phyloP scores from a whole-genome alignment of 1,140 invertebrate genomes.

The Oryzaephilus surinamensis region DNA sequence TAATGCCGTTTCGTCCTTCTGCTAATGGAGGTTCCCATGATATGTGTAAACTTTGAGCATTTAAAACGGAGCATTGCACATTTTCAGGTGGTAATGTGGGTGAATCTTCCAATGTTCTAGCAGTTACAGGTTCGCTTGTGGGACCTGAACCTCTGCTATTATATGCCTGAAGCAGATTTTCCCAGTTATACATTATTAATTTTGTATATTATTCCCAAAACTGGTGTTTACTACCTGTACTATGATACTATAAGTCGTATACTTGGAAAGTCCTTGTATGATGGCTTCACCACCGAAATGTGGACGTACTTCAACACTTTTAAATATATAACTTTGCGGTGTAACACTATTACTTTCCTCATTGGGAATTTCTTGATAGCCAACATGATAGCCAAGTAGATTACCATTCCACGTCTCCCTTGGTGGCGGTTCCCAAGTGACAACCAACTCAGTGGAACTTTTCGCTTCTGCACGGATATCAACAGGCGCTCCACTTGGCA shows the following conservation, averaged over 20 bases:
- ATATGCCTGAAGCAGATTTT: conserved; percentile 50
- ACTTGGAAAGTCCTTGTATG: conserved; percentile 66
- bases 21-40: conserved; percentile 76
- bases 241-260: conserved; percentile 77
- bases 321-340: conserved; percentile 54
- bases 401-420: conserved; percentile 84
- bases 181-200: not conserved
- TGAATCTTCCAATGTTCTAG: conserved; percentile 65
- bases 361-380: conserved; percentile 60
- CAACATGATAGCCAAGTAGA: conserved; percentile 86
- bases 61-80: conserved; percentile 63
- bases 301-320: conserved; percentile 56
- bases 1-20: conserved; percentile 72
- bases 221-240: conserved; percentile 49
- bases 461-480: conserved; percentile 77
- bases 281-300: conserved; percentile 55
- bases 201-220: not conserved
- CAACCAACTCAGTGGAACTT: conserved; percentile 78
- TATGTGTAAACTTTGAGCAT: conserved; percentile 73
- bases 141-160: conserved; percentile 85
- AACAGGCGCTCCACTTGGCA: conserved; percentile 74
- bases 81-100: conserved; percentile 70
- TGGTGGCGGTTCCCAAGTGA: conserved; percentile 82
- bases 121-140: conserved; percentile 66
- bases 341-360: conserved; percentile 34